Evolutionary conservation across 2,113 vertebrate genomes (phyloP), one percentile per base, ranked within the genome.

Genomic region (Clupea harengus): DNA sequence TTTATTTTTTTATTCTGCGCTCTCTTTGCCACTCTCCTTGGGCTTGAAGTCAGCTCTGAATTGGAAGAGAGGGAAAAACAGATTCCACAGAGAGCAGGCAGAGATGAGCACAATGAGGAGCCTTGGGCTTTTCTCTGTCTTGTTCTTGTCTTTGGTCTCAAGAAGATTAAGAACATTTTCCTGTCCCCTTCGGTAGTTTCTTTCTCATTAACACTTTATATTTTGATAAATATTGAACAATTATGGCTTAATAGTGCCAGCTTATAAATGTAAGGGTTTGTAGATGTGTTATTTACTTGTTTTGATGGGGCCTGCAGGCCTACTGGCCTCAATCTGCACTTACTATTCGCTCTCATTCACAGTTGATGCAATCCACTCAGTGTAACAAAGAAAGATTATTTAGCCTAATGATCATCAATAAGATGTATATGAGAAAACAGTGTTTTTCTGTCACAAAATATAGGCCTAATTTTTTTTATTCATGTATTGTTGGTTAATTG

Each of bases 201-300:
- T 49, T 78, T 45, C 82, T 72, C 83, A 81, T 83, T 88, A 86
- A 81, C 81, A 49, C 81, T 45, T 86, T 84, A 88, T 60, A 82
- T 86, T 81, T 83, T 86, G 46, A 85, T 86, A 82, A 84, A 89
- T 86, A 88, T 89, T 81, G 82, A 86, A 84, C 82, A 50, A 84
- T 83, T 67, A 72, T 81, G 28, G 72, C 32, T 78, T 78, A 78
- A 78, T 78, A 39, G 72, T 39, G 13, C 25, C 47, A 64, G 86
- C 83, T 46, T 72, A 72, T 84, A 81, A 86, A 52, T 81, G 47
- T 78, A 78, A 15, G 72, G 32, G 72, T 15, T 28, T 88, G 85
- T 82, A 82, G 84, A 88, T 83, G 57, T 83, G 84, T 86, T 83
- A 72, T 85, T 85, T 83, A 88, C 64, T 49, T 45, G 81, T 83